phyloP scores from a whole-genome alignment of 1,140 invertebrate genomes.

The Drosophila teissieri region DNA sequence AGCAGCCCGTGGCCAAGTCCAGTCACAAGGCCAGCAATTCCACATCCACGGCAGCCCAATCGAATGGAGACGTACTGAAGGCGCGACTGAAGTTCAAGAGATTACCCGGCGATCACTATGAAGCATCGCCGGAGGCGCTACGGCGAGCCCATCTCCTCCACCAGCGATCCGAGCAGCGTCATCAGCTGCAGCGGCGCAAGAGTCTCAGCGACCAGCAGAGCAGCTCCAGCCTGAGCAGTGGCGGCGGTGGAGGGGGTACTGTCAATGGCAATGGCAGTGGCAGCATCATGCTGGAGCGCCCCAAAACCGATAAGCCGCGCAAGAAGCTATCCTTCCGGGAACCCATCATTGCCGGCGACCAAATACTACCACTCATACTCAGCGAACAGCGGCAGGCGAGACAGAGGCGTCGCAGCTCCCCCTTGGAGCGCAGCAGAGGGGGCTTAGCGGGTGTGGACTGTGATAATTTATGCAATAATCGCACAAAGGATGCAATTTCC shows the following conservation, averaged over 20 bases:
- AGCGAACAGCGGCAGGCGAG: constrained; percentile 55
- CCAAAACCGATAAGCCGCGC: constrained; percentile 88
- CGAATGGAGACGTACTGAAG: constrained; percentile 62
- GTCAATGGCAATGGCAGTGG: constrained; percentile 22
- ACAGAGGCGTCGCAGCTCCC: constrained; percentile 72
- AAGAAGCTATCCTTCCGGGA: constrained; percentile 95
- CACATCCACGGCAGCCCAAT: background rate
- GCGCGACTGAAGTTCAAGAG: constrained; percentile 78
- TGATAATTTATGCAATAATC: constrained; percentile 77
- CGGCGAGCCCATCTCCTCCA: constrained; percentile 62
- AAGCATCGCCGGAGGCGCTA: constrained; percentile 67
- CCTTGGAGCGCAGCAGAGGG: constrained; percentile 52
- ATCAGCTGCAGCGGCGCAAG: constrained; percentile 66
- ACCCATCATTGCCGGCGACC: constrained; percentile 86
- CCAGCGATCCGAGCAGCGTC: constrained; percentile 62
- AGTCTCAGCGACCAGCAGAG: constrained; percentile 65
- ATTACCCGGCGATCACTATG: constrained; percentile 57
- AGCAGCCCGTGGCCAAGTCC: constrained; percentile 67
- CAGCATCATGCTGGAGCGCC: constrained; percentile 66
- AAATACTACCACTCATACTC: constrained; percentile 55
- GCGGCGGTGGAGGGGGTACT: constrained; percentile 38
- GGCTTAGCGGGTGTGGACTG: constrained; percentile 29
- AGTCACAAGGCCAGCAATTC: constrained; percentile 31
- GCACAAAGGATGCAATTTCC: constrained; percentile 70
- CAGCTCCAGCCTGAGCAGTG: constrained; percentile 67